phyloP scores from a whole-genome alignment of 2,797 vertebrate species.

The Tapirus indicus region DNA sequence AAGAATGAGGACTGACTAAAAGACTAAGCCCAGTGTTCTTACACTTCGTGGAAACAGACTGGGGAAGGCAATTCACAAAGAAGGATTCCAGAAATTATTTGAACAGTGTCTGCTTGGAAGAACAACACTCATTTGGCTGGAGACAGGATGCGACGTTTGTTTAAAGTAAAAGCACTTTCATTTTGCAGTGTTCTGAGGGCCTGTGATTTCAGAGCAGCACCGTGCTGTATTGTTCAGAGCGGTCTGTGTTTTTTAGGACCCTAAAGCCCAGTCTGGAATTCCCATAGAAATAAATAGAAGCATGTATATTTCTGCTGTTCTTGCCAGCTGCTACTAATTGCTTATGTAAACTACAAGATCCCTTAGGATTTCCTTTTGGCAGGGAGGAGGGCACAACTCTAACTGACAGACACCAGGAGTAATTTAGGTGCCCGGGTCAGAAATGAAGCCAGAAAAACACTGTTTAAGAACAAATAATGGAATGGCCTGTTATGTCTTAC shows the following conservation, averaged over 20 bases:
- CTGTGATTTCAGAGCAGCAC: neutral
- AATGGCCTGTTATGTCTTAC: neutral
- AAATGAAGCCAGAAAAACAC: neutral
- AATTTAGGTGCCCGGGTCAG: neutral
- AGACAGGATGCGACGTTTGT: neutral
- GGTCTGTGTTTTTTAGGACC: neutral
- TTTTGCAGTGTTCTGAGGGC: neutral
- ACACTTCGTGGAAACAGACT: neutral
- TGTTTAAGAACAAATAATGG: neutral
- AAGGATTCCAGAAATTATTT: neutral
- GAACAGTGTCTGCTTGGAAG: neutral
- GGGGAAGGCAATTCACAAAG: neutral
- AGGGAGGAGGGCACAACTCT: neutral
- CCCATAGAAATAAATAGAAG: constrained; percentile 32
- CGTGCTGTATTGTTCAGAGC: neutral
- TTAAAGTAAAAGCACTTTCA: constrained; percentile 1
- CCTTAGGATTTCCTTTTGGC: constrained; percentile 32
- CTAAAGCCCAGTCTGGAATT: neutral
- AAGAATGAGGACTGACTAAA: neutral
- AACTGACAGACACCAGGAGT: neutral
- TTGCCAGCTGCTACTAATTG: neutral
- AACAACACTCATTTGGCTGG: neutral
- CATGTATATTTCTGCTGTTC: neutral
- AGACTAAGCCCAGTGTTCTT: neutral
- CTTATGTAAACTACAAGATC: neutral